Conservation (phyloP, 2,888 invertebrate species). For the Plagodis dolabraria region DNA sequence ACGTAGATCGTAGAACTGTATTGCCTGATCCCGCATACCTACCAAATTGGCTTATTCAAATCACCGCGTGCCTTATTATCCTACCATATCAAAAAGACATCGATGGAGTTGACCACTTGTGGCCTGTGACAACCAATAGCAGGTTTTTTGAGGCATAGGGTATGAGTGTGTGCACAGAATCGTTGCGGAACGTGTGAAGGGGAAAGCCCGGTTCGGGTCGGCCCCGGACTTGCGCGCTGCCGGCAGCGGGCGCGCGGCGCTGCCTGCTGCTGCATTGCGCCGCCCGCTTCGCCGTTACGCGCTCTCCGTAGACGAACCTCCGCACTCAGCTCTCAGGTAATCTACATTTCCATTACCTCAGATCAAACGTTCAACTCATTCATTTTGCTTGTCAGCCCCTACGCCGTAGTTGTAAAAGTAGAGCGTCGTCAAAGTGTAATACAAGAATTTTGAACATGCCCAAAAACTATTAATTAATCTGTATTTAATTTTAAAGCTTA, state of each 20-base stretch:
- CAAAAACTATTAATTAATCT: no score
- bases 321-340: slow-evolving; percentile 78
- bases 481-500: no score
- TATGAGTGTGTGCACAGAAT: slow-evolving; percentile 65
- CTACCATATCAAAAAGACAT: neutral
- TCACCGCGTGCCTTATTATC: neutral
- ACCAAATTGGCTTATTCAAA: neutral
- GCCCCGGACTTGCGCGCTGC: slow-evolving; percentile 84
- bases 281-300: slow-evolving; percentile 90
- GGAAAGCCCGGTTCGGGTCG: slow-evolving; percentile 82
- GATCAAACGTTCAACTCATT: slow-evolving; percentile 10
- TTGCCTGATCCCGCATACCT: neutral
- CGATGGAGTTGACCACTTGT: slow-evolving; percentile 18
- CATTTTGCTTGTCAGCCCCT: slow-evolving; percentile 25
- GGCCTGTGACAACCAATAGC: slow-evolving; percentile 32
- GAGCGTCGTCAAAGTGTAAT: no score
- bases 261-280: slow-evolving; percentile 70
- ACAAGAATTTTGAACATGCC: no score
- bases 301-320: slow-evolving; percentile 92
- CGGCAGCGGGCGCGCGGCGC: slow-evolving; percentile 63
- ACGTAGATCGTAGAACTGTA: neutral
- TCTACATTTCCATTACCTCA: slow-evolving; percentile 10
- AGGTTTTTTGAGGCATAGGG: slow-evolving; percentile 47
- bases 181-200: slow-evolving; percentile 58
- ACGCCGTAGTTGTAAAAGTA: slow-evolving; percentile 6